Evolutionary conservation across 2,113 vertebrate species (phyloP).

Genomic region (Variabilichromis moorii): DNA sequence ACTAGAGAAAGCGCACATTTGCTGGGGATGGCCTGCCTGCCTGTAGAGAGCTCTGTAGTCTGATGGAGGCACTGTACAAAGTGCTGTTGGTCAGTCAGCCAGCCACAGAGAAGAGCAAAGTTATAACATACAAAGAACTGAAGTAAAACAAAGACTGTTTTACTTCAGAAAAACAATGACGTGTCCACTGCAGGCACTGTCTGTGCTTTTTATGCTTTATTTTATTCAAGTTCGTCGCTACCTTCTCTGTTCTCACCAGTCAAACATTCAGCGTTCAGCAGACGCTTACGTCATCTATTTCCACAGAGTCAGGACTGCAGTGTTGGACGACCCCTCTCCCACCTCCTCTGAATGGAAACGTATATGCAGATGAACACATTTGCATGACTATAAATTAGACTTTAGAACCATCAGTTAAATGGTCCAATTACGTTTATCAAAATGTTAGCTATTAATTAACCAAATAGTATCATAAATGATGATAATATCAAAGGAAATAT

Average conservation of each 20-base stretch:
- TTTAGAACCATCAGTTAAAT: neutral
- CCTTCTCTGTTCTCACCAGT: fast-evolving
- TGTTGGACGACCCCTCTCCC: neutral
- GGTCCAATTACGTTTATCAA: neutral
- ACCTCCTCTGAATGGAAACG: neutral
- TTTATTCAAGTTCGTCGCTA: neutral
- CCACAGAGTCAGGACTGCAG: neutral
- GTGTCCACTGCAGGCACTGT: neutral
- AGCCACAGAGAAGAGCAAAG: neutral
- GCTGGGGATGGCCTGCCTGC: neutral
- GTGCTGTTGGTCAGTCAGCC: neutral
- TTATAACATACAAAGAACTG: neutral
- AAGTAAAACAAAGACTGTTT: neutral
- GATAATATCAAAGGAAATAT: neutral
- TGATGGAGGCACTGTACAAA: neutral
- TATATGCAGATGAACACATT: neutral
- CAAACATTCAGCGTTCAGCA: neutral
- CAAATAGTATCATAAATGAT: fast-evolving
- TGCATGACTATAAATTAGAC: neutral
- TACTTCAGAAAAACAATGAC: neutral
- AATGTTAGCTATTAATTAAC: neutral
- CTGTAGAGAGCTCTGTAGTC: neutral
- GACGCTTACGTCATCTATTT: neutral
- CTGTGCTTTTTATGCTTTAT: neutral
- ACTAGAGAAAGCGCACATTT: neutral